Conservation (phyloP, 2,888 invertebrate genomes). For the Acrobasis repandana region DNA sequence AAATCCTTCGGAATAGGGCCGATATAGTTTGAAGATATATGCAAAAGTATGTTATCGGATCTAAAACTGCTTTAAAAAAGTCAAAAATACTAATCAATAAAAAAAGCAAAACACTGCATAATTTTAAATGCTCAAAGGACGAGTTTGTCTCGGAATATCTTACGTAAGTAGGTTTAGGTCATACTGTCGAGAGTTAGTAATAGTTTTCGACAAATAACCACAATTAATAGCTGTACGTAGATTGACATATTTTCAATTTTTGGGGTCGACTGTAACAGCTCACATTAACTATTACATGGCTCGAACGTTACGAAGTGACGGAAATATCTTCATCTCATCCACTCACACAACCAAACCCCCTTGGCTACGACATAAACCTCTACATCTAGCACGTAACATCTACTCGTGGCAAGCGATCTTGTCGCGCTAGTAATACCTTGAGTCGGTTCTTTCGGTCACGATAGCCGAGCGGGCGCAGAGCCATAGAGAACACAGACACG, state of each 20-base stretch:
- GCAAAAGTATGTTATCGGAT: too few relatives aligned
- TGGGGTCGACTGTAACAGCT: too few relatives aligned
- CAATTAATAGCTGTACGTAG: too few relatives aligned
- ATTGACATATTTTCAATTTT: too few relatives aligned
- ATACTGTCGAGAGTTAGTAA: too few relatives aligned
- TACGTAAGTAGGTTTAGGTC: not conserved
- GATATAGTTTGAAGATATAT: too few relatives aligned
- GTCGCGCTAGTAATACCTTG: constrained; percentile 69
- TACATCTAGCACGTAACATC: constrained; percentile 71
- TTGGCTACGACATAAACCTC: constrained; percentile 81
- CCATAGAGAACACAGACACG: constrained; percentile 88
- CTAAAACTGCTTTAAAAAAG: not conserved
- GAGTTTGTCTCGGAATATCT: too few relatives aligned
- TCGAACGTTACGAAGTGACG: constrained; percentile 33
- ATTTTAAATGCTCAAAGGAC: too few relatives aligned
- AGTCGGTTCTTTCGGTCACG: constrained; percentile 84
- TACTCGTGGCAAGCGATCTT: constrained; percentile 56
- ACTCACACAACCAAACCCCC: constrained; percentile 77
- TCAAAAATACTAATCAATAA: too few relatives aligned
- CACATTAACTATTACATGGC: too few relatives aligned
- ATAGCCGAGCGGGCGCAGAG: constrained; percentile 85
- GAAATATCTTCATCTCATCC: constrained; percentile 63
- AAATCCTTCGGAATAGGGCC: not conserved
- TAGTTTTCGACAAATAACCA: too few relatives aligned
- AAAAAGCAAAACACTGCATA: too few relatives aligned